Percentiles rank a stretch among this genome's conserved stretches.
Evolutionary conservation across 2,888 invertebrate genomes (phyloP).

Genomic region (Tryphoninae sp.): DNA sequence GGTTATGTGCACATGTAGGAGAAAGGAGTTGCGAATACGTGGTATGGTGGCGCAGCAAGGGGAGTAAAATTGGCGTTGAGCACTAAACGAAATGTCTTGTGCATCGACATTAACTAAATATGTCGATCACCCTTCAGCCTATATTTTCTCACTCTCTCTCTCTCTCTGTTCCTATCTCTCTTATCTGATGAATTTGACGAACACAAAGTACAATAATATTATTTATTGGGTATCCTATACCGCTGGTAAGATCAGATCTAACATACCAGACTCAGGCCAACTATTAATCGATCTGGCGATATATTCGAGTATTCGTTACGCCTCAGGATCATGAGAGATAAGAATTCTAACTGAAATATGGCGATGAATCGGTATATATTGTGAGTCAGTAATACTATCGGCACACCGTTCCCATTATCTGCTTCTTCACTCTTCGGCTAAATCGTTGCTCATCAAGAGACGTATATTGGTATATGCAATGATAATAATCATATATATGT

Average conservation of each 20-base stretch:
- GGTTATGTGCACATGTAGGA: neutral
- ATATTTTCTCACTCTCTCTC: neutral
- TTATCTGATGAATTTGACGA: constrained; percentile 31
- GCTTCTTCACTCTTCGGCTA: neutral
- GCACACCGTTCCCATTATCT: neutral
- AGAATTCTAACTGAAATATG: no score
- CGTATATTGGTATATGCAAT: no score
- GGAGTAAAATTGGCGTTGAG: constrained; percentile 15
- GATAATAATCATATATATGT: neutral
- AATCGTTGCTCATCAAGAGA: no score
- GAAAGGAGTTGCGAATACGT: neutral
- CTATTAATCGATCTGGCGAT: neutral
- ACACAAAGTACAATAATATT: constrained; percentile 39
- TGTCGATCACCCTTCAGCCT: constrained; percentile 49
- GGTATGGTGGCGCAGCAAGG: constrained; percentile 14
- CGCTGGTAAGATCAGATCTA: neutral
- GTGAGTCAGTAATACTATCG: neutral
- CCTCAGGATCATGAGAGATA: neutral
- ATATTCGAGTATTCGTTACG: neutral
- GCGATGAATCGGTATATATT: no score
- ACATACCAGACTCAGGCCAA: neutral
- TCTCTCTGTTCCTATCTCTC: neutral
- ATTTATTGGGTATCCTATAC: constrained; percentile 3
- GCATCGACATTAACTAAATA: constrained; percentile 36
- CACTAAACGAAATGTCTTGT: neutral